Percentiles rank a stretch among this genome's conserved stretches.
Evolutionary conservation across 2,113 vertebrate genomes (phyloP).

Genomic region (Misgurnus anguillicaudatus): DNA sequence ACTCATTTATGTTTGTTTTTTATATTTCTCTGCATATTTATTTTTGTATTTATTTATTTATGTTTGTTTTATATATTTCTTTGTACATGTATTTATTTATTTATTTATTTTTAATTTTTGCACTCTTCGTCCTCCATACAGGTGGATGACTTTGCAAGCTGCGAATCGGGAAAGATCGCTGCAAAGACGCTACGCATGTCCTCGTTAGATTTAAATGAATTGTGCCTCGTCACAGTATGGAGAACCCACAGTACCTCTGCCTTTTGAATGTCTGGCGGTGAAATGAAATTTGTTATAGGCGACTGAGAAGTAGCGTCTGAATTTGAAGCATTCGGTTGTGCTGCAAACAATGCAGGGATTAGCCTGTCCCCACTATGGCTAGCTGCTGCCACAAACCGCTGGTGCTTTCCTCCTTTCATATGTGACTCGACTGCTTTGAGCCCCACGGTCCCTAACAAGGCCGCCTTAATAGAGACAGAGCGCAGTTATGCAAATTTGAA

Average conservation of each 20-base stretch:
- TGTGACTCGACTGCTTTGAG: slow-evolving; percentile 24
- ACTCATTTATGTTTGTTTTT: no score
- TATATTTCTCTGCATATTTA: no score
- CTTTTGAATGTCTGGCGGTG: slow-evolving; percentile 41
- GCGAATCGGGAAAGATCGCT: slow-evolving; percentile 32
- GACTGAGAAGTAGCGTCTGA: slow-evolving; percentile 39
- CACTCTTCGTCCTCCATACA: no score
- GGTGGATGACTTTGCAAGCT: neutral
- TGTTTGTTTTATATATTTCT: no score
- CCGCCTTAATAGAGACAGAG: no score
- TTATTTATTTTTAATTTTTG: no score
- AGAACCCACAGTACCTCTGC: slow-evolving; percentile 36
- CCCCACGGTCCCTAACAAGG: slow-evolving; percentile 29
- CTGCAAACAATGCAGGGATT: no score
- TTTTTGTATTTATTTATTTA: no score
- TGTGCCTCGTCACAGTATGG: slow-evolving; percentile 25
- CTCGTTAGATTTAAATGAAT: slow-evolving; percentile 36
- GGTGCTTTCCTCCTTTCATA: slow-evolving; percentile 22
- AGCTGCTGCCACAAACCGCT: slow-evolving; percentile 15
- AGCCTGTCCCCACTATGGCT: slow-evolving; percentile 1
- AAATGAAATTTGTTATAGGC: slow-evolving; percentile 29
- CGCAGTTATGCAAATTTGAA: no score
- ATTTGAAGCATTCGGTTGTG: neutral
- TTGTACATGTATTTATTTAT: no score
- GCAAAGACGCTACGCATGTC: slow-evolving; percentile 14